Evolutionary conservation across 2,797 vertebrate genomes (phyloP), one percentile per base, ranked within the genome.

Genomic region (Myotis myotis): DNA sequence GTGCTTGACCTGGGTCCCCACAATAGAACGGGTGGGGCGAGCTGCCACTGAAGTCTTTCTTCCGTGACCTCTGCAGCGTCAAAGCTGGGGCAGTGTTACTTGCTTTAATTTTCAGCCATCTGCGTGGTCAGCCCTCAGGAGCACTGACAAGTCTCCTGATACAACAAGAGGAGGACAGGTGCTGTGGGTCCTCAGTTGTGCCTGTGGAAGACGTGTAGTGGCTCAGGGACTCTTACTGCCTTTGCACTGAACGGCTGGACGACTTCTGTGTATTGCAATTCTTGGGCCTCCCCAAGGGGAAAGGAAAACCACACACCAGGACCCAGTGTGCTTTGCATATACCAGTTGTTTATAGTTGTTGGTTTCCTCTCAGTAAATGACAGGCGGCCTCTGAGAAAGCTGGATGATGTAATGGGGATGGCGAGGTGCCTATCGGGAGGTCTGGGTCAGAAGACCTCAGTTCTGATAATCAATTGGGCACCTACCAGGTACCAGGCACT

Each of bases 361-460:
- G 90, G 25, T 53, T 94, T 93, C 23, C 8, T 44, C 33, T 83
- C 78, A 91, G n/a, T 92, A 44, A 95, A 44, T 28, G 80, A 30
- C 5, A 80, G 49, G 41, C 25, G 51, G 64, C 30, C 64, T 57
- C 64, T 44, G 74, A 76, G 70, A 74, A 87, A 84, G 66, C 60
- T 89, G 72, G 85, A 70, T 75, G 92, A 81, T 22, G 12, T 70
- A 30, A 55, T 76, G 33, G 80, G 28, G 44, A 33, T 12, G 28
- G n/a, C 17, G 55, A 33, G 7, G 64, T 17, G 23, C 28, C 20
- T 12, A 25, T 2, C 25, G 51, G 41, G 44, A 87, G 44, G 23
- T 82, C 57, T 70, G 49, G 30, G 25, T 85, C 36, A 68, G 64
- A 64, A 79, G 33, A 74, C 38, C 53, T 15, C 49, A 51, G 51